Evolutionary conservation across 1,140 invertebrate genomes (phyloP), one percentile per base, ranked within the genome.

Genomic region (Diprion similis): DNA sequence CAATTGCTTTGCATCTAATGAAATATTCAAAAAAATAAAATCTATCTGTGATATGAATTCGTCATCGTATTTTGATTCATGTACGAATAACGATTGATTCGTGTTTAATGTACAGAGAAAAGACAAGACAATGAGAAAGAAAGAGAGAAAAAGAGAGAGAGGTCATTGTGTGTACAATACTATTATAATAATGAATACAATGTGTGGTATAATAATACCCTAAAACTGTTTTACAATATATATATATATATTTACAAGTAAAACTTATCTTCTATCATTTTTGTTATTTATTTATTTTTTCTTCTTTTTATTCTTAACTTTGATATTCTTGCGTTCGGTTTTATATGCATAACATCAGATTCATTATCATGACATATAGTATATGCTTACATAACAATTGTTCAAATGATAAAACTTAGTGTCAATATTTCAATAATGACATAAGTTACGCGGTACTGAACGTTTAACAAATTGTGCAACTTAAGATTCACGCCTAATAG

Each of bases 111-210:
- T 59, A 59, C 3, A 59, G 6, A 2, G 24, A 37, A 37, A 37
- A 37, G 6, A 37, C 1, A 37, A 37, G 6, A 37, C 1, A 24
- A 2, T 6, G 6, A 37, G 24, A 37, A 3, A 37, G 6, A 3
- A 37, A 37, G 24, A 37, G 24, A 37, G 2, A 24, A 4, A 24
- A 4, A 24, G 24, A 37, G 24, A 37, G 24, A 37, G 51, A 59
- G 51, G 51, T 59, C 51, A 59, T 59, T 59, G n/a, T 59, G 24
- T 59, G 51, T 59, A 59, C 6, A 59, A 59, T 59, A 59, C 51
- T 59, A 37, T 37, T 37, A 37, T 37, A 37, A 59, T 59, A 17
- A 59, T 59, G 51, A 59, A 59, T 59, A 59, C 51, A 59, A 59
- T 6, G 3, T 59, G 51, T 59, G 51, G 51, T 17, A 17, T 59